Base-by-base conservation (phyloP, 2,888 invertebrate species). In the Helobdella robusta region DNA sequence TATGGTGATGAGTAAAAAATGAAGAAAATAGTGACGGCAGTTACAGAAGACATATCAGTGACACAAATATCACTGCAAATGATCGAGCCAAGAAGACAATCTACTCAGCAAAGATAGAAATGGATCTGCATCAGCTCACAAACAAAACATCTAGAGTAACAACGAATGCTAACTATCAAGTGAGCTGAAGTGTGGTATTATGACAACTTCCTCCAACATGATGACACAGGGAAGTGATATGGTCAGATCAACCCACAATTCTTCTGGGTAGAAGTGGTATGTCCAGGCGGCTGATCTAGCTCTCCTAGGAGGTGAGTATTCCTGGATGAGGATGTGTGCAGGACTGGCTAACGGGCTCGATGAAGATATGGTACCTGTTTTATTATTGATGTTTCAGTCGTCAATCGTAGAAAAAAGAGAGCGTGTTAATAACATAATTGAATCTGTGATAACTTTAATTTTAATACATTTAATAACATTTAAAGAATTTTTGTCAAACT, bases 241-340 rank as follows among this genome's bases (percentile, higher is more conserved):
- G 4, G 88, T 88, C 54, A 94, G 83, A 78, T 93, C 91, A 0
- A 93, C 87, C 81, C 89, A 89, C 3, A 77, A 75, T 46, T 87
- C 87, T 80, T 92, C 91, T 35, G 89, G 89, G 81, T 90, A 91
- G 82, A 91, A 94, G 82, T 93, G 90, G 81, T 93, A 92, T 35
- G 89, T 88, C 93, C 93, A 94, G n/a, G 91, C 88, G 3, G 93
- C 89, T 1, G 89, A 88, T 67, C 92, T 84, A 28, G 91, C 89
- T 48, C 93, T 83, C 50, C 91, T 83, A 75, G 89, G 88, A 2
- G 90, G 87, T 0, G 89, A 87, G 1, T 86, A 84, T 62, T 87
- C 85, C 76, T 89, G 87, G 70, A 94, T 87, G 44, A 94, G 83
- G 68, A 90, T 87, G 78, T 91, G 91, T 0, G 92, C 89, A 0